Conservation (phyloP, 1,140 invertebrate species). For the Leguminivora glycinivorella region DNA sequence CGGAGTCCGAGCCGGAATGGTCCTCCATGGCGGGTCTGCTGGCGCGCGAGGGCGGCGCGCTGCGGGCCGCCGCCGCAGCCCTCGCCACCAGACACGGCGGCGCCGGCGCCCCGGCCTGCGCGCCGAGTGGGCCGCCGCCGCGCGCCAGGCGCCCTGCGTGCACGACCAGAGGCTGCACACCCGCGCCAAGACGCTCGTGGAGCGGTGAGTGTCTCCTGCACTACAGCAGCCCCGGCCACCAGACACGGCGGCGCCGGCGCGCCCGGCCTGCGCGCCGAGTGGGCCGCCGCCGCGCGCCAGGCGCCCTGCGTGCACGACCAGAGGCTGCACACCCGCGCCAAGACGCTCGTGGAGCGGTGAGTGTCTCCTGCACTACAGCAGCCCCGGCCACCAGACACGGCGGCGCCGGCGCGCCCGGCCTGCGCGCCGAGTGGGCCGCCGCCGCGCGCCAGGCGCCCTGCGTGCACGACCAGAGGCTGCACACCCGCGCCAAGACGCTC, state of each 20-base stretch:
- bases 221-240: constrained; percentile 43
- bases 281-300: constrained; percentile 83
- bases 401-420: no score
- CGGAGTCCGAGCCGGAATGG: constrained; percentile 33
- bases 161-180: constrained; percentile 83
- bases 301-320: no score
- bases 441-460: no score
- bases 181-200: constrained; percentile 86
- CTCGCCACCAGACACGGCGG: constrained; percentile 66
- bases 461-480: no score
- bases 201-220: constrained; percentile 54
- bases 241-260: constrained; percentile 73
- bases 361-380: no score
- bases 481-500: no score
- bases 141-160: constrained; percentile 84
- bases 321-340: no score
- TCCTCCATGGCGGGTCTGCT: constrained; percentile 44
- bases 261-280: constrained; percentile 83
- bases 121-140: constrained; percentile 87
- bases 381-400: no score
- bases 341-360: no score
- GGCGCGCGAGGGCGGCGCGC: constrained; percentile 51
- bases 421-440: no score
- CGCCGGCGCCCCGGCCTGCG: constrained; percentile 78
- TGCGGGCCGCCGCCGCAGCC: constrained; percentile 48